Percentiles rank a stretch among this genome's conserved stretches.
These are phyloP conservation scores for Stictonetta naevosa DNA, from an alignment of 2,113 vertebrate genomes.

Conservation along the genomic window DNA sequence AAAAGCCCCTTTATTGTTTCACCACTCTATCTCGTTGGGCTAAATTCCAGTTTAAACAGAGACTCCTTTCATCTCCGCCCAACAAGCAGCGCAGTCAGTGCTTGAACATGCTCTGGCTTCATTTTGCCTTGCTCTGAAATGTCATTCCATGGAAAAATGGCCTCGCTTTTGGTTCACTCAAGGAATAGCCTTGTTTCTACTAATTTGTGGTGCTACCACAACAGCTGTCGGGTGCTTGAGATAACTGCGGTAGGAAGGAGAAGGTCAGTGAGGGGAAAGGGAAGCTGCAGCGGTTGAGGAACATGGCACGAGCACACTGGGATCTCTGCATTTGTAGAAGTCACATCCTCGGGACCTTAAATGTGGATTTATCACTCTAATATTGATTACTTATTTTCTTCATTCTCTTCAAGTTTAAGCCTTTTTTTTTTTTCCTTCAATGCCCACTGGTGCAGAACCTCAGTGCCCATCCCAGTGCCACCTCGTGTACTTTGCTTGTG, in stretches of 20 bases:
- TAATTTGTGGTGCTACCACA: not conserved
- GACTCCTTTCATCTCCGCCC: not conserved
- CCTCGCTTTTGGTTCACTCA: not conserved
- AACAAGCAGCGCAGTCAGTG: not conserved
- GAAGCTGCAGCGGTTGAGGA: not conserved
- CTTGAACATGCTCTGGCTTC: not conserved
- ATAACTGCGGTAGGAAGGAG: not conserved
- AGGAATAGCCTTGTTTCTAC: not conserved
- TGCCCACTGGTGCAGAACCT: not conserved
- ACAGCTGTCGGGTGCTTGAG: not conserved
- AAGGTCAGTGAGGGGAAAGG: not conserved
- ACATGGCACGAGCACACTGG: accelerated
- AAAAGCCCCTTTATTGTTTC: not conserved
- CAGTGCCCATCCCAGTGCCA: not conserved
- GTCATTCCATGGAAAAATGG: not conserved
- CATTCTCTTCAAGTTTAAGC: not conserved
- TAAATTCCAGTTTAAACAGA: not conserved
- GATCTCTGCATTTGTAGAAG: not conserved
- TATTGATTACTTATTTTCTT: not conserved
- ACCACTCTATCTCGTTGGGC: not conserved
- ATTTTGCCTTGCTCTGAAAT: not conserved
- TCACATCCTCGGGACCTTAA: not conserved
- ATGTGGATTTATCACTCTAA: not conserved
- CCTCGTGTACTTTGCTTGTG: not conserved
- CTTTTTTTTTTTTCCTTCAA: no score